Percentiles rank a stretch among this genome's conserved stretches.
Evolutionary conservation across 2,888 invertebrate genomes (phyloP).

Genomic region (Nemoura dubitans): DNA sequence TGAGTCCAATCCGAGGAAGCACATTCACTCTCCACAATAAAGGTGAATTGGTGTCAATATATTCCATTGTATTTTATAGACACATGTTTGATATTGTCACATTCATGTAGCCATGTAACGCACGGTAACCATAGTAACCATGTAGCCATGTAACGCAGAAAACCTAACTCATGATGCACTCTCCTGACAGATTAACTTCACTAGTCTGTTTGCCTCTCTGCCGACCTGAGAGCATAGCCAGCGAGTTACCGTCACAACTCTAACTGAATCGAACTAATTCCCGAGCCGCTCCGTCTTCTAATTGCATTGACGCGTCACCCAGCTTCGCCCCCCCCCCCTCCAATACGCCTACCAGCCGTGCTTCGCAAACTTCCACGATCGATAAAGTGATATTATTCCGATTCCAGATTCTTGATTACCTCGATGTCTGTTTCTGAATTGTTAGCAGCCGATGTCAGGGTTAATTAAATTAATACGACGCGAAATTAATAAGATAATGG

Average conservation of each 20-base stretch:
- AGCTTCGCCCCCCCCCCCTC: neutral
- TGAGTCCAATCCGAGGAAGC: no score
- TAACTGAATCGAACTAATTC: conserved; percentile 7
- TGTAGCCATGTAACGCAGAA: no score
- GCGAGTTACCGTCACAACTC: neutral
- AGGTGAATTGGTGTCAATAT: no score
- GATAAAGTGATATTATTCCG: neutral
- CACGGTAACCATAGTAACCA: no score
- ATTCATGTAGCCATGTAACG: no score
- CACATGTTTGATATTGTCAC: no score
- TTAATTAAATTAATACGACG: neutral
- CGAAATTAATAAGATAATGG: neutral
- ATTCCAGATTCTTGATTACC: neutral
- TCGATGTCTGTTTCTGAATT: conserved; percentile 7
- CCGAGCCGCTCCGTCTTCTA: neutral
- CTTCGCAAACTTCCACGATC: neutral
- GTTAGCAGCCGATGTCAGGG: neutral
- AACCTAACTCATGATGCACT: no score
- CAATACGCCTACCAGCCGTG: neutral
- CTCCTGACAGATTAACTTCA: no score
- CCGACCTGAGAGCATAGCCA: neutral
- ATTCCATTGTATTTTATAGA: no score
- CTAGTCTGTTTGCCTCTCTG: no score
- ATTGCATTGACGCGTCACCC: neutral
- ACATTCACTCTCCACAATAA: no score